Evolutionary conservation across 1,140 invertebrate genomes (phyloP).

Genomic region (Pemphigus obesinymphae): DNA sequence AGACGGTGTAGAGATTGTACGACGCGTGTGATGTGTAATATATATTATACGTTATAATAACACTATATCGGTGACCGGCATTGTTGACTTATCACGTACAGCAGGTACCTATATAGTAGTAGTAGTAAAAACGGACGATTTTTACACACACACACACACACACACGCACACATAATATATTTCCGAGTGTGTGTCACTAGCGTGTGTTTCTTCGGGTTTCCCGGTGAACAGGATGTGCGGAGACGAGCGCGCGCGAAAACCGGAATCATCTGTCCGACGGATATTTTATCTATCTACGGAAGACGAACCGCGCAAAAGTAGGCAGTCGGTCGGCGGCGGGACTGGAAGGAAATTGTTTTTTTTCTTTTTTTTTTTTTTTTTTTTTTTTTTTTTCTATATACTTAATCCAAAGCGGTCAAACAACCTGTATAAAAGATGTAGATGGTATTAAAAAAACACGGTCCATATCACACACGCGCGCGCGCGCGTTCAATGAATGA

Average conservation of each 20-base stretch:
- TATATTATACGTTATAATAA: no score
- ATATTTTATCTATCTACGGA: not conserved
- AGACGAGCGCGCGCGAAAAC: conserved; percentile 33
- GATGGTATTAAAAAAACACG: not conserved
- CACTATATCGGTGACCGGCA: not conserved
- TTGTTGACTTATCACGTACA: conserved; percentile 6
- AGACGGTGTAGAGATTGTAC: not conserved
- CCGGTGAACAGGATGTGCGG: conserved; percentile 28
- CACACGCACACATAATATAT: no score
- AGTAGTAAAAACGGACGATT: conserved; percentile 21
- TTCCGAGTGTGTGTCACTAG: conserved; percentile 34
- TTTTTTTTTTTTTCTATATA: not conserved
- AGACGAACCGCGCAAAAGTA: conserved; percentile 18
- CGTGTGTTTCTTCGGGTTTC: not conserved
- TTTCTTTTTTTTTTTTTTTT: not conserved
- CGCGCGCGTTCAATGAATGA: not conserved
- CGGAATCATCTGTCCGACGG: conserved; percentile 30
- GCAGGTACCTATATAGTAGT: no score
- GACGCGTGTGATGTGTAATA: not conserved
- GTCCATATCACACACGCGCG: not conserved
- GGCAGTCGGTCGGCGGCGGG: not conserved
- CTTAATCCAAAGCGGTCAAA: not conserved
- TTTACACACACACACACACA: no score
- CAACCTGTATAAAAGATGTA: not conserved
- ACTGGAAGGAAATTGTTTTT: not conserved